Conservation (phyloP, 2,113 vertebrate genomes). For the Gopherus flavomarginatus region DNA sequence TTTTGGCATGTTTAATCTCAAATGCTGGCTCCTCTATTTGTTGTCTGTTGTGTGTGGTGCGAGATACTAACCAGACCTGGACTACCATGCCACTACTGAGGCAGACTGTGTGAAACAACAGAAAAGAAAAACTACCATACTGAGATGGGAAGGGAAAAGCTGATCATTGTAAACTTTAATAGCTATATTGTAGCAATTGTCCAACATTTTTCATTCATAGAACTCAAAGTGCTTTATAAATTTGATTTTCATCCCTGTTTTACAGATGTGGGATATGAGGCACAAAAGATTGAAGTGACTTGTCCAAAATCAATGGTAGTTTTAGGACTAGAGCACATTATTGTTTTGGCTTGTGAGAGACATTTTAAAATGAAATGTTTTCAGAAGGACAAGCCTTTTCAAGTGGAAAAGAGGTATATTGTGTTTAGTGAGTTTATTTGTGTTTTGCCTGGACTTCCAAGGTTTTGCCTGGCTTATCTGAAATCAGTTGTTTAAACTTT, state of each 20-base stretch:
- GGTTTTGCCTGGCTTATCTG: not conserved
- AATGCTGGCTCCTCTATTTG: conserved; percentile 36
- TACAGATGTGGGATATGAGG: not conserved
- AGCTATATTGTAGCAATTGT: not conserved
- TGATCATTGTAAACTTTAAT: conserved; percentile 18
- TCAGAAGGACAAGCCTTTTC: not conserved
- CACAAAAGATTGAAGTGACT: not conserved
- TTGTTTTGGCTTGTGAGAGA: not conserved
- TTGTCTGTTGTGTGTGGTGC: not conserved
- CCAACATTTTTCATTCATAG: not conserved
- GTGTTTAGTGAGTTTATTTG: not conserved
- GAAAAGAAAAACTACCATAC: conserved; percentile 18
- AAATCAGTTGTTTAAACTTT: not conserved
- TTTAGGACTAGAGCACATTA: not conserved
- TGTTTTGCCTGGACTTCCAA: not conserved
- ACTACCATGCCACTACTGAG: conserved; percentile 38
- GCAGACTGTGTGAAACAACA: conserved; percentile 64
- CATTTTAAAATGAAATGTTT: not conserved
- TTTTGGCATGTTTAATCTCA: conserved; percentile 37
- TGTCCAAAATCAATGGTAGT: not conserved
- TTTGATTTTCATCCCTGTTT: not conserved
- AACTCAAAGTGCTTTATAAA: not conserved
- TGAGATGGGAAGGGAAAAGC: conserved; percentile 38
- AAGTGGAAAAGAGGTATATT: not conserved
- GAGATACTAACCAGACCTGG: conserved; percentile 60